Base-by-base conservation (phyloP, 2,797 vertebrate genomes). In the Microctenopoma steveboyesi region DNA sequence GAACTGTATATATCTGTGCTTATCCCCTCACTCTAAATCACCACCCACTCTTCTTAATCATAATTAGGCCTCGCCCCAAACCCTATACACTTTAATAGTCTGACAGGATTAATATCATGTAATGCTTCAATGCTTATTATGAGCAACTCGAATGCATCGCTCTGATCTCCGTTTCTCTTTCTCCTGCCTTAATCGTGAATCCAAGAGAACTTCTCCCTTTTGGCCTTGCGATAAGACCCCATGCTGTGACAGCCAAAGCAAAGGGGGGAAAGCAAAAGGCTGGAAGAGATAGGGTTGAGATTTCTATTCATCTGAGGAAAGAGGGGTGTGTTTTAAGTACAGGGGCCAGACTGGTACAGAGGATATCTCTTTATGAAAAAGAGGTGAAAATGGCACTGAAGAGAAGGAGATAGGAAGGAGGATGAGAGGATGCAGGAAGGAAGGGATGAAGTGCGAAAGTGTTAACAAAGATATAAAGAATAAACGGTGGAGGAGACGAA, bases 111-210 rank as follows among this genome's bases (percentile, higher is more conserved):
- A 97, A 97, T 98, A 96, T 97, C 96, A 95, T 96, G 96, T 98
- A 97, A 97, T 96, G 95, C 96, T 97, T 98, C 97, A 97, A 97
- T 97, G 94, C 95, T 96, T 96, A 97, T 97, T 97, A 97, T 96
- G 93, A 95, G 92, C 94, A 94, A 96, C 96, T 96, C 96, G 95
- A 97, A 96, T 97, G 95, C 94, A 92, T 92, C 85, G 91, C 95
- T 98, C 94, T 98, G 96, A 97, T 97, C 95, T 96, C 93, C 87
- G 90, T 93, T 93, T 94, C 94, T 94, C 74, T 85, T 58, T 78
- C 71, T 59, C 64, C 40, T 79, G 65, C 65, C 88, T 91, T 96
- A 95, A 97, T 97, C 96, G 96, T 94, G 95, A 95, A 95, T 93
- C 93, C 74, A 88, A 92, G 91, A 94, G 75, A 95, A 96, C 95